Evolutionary conservation across 2,888 invertebrate genomes (phyloP), one percentile per base, ranked within the genome.

Genomic region (Polymixis flavicincta): DNA sequence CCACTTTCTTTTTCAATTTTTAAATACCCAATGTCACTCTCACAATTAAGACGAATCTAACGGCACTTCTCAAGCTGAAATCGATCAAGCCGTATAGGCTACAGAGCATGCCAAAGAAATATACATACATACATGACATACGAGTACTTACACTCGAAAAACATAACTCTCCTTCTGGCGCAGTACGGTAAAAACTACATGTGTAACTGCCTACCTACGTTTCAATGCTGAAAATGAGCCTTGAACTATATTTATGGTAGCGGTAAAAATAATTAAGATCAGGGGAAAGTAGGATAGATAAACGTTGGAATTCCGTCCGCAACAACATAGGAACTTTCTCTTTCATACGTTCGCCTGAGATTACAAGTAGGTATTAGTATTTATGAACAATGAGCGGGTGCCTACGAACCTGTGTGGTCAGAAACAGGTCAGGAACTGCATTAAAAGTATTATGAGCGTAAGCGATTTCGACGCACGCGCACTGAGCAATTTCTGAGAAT

Each of bases 201-300:
- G 69, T 45, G 59, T 25, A 22, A 22, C 22, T 52, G 52, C 11
- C 45, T 61, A 57, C n/a, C 45, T 55, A 25, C 6, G 25, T 74
- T 67, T 65, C 50, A 54, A 37, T 19, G 64, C 54, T 61, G 42
- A 55, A 76, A 76, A 54, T 54, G 25, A 25, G 54, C 78, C 74
- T 84, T 82, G 82, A 76, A 77, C 82, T 66, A 75, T 61, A 76
- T 73, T 74, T 74, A 79, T 73, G 74, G 45, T 75, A 76, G 65
- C 61, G 48, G 59, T 55, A 63, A 60, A 66, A 59, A 71, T 50
- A 77, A 83, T 74, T 64, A 71, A 79, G 83, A 87, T 70, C 76
- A 84, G 61, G 89, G 87, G 92, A 93, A 92, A 93, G 92, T 92
- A 83, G 89, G 88, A 88, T 87, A 87, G 86, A 87, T 87, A 86